Base-by-base conservation (phyloP, 1,140 invertebrate species). In the Contarinia nasturtii region DNA sequence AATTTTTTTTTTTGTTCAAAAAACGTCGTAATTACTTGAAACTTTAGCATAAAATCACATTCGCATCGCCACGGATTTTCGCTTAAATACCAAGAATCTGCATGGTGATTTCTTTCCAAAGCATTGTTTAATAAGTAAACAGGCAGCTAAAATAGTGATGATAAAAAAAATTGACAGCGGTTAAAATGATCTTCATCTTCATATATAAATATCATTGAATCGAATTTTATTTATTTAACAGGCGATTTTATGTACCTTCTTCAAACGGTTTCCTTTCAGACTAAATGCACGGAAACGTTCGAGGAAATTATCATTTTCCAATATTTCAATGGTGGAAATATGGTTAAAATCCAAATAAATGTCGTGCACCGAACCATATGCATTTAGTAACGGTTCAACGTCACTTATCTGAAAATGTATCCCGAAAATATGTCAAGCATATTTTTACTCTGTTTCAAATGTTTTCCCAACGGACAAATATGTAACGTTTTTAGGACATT, bases 1-100 rank as follows among this genome's bases (percentile, higher is more conserved):
- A n/a, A n/a, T n/a, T n/a, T n/a, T n/a, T n/a, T n/a, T n/a, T n/a
- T n/a, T n/a, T n/a, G n/a, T n/a, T n/a, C n/a, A n/a, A n/a, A n/a
- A n/a, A n/a, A n/a, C n/a, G n/a, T n/a, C n/a, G n/a, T n/a, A n/a
- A n/a, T n/a, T n/a, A n/a, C n/a, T 52, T 82, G 79, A 54, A 86
- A 82, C 20, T 72, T 68, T 14, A 82, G 81, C 5, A 77, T 81
- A 54, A 82, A 86, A 33, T 72, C 68, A 51, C 85, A 88, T 54
- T 85, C 80, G 57, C 85, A 88, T 47, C 73, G 69, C 82, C 82
- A 88, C 0, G 82, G 79, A 67, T 88, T 88, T 37, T 72, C 65
- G 2, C 81, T 82, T 0, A 88, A 65, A 53, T 71, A 74, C 14
- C 87, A 61, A 14, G 70, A 59, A 48, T 73, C 75, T 49, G 79